These are phyloP conservation scores for Bovichtus variegatus DNA, from an alignment of 2,797 vertebrate species.

Conservation along the genomic window DNA sequence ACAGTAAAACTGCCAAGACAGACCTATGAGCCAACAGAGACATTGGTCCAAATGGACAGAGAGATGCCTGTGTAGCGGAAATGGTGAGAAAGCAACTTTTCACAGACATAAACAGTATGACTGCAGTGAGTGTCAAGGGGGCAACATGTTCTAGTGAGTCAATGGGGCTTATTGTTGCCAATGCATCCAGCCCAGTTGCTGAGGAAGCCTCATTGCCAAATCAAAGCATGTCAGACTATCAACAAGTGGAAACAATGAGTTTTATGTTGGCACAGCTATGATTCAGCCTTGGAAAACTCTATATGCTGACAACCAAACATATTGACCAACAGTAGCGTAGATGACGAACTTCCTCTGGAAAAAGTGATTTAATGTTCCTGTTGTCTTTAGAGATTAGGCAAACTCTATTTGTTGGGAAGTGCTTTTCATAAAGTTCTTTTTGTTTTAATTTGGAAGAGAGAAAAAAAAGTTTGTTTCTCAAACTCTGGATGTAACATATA, in stretches of 20 bases:
- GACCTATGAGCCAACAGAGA: slow-evolving; percentile 16
- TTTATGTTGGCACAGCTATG: slow-evolving; percentile 52
- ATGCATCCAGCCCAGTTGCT: slow-evolving; percentile 41
- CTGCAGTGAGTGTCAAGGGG: slow-evolving; percentile 50
- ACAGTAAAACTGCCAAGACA: neutral
- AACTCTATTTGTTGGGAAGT: neutral
- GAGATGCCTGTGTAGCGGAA: slow-evolving; percentile 34
- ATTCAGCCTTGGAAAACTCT: slow-evolving; percentile 49
- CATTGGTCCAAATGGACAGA: slow-evolving; percentile 33
- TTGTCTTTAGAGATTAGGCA: neutral
- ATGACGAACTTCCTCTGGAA: slow-evolving; percentile 25
- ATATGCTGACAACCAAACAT: slow-evolving; percentile 29
- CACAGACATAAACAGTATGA: slow-evolving; percentile 51
- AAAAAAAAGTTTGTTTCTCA: neutral
- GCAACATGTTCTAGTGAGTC: slow-evolving; percentile 57
- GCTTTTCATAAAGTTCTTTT: neutral
- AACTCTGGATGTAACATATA: neutral
- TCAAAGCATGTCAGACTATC: slow-evolving; percentile 64
- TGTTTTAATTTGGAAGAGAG: neutral
- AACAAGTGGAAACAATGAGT: slow-evolving; percentile 68
- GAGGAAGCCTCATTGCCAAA: slow-evolving; percentile 52
- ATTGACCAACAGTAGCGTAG: slow-evolving; percentile 20
- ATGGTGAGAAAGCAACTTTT: slow-evolving; percentile 66
- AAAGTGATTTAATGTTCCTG: neutral
- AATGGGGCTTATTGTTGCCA: slow-evolving; percentile 72